Base-by-base conservation (phyloP, 1,140 invertebrate species). In the Drosophila oshimai region DNA sequence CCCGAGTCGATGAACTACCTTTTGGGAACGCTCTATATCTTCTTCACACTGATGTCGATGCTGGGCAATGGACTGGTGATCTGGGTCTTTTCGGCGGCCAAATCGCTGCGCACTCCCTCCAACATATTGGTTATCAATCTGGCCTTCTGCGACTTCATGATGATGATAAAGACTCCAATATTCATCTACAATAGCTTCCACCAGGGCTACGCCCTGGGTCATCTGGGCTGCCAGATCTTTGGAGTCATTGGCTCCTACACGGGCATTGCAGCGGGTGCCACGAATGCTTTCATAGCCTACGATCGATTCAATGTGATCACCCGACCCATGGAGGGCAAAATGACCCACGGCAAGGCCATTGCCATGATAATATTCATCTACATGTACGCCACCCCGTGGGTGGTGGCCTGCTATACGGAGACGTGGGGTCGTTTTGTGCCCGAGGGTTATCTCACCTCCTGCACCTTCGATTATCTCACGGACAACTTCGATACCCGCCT, bases 51-150 rank as follows among this genome's bases (percentile, higher is more conserved):
- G 20, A 92, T 95, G 26, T 93, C 96, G 0, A 91, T 97, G 9
- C 90, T 95, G 6, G 97, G 97, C 58, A 98, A 98, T 91, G 96
- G 96, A 12, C 92, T 98, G 6, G 97, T 98, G 60, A 94, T 98
- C 65, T 98, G 96, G 94, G 95, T 98, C 70, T 98, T 98, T 18
- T 78, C 76, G n/a, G 87, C 86, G 22, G 95, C 96, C 13, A 97
- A 97, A 92, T 93, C 93, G 54, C 91, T 98, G 44, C 93, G 96
- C 70, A 98, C 97, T 0, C 96, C 97, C n/a, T 97, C 97, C 7
- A 98, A 98, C 80, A 94, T 98, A 89, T 95, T 98, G 54, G 96
- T 98, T 2, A 93, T 98, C 34, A 97, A 98, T 90, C 91, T 98
- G 80, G 96, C 97, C 4, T 92, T 98, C 37, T 95, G 95, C 65